Conservation (phyloP, 2,888 invertebrate genomes). For the Drosophila nr. medialis region DNA sequence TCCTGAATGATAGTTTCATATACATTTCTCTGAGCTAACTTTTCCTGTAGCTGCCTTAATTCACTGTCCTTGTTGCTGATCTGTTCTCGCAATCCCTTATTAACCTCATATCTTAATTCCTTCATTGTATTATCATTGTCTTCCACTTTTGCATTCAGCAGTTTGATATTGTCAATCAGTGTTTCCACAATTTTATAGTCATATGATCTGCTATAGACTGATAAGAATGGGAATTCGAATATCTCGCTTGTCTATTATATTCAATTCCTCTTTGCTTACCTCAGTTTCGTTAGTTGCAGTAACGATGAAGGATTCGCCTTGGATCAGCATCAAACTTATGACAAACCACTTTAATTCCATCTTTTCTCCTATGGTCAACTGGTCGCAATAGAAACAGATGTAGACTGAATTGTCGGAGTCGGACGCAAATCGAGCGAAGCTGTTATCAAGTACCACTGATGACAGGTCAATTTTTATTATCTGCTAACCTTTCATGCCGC, state of each 20-base stretch:
- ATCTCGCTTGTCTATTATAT: neutral
- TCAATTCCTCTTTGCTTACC: neutral
- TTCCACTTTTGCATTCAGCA: neutral
- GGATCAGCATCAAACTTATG: neutral
- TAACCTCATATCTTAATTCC: neutral
- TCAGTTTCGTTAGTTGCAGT: neutral
- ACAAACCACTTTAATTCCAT: neutral
- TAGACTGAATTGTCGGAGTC: neutral
- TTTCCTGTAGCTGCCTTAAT: neutral
- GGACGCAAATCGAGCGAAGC: neutral
- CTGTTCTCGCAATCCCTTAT: neutral
- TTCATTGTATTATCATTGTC: neutral
- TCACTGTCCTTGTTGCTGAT: neutral
- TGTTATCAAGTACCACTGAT: neutral
- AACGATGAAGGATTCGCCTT: neutral
- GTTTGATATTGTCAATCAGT: neutral
- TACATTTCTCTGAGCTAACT: neutral
- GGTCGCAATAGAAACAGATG: neutral
- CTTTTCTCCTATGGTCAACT: neutral
- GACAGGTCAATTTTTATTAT: too few relatives aligned
- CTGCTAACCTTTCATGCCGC: too few relatives aligned
- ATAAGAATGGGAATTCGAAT: neutral
- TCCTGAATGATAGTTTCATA: neutral
- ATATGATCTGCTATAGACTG: neutral
- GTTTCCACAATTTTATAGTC: rapidly evolving